Evolutionary conservation across 2,888 invertebrate genomes (phyloP).

Genomic region (Eledona agricola): DNA sequence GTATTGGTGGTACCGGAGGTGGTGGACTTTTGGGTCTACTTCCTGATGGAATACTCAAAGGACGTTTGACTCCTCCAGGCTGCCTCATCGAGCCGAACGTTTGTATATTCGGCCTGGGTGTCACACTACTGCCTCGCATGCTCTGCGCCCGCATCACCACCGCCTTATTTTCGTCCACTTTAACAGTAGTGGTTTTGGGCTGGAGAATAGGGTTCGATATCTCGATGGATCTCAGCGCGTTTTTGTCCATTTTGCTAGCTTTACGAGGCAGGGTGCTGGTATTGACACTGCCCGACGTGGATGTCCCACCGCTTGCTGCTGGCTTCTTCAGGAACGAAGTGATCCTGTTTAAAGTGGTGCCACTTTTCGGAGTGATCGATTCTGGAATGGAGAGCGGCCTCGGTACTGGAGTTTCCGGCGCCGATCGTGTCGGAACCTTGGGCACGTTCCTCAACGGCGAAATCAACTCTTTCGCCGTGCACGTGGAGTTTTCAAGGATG

Average conservation of each 20-base stretch:
- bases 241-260: slow-evolving; percentile 76
- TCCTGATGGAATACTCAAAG: slow-evolving; percentile 75
- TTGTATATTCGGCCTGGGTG: slow-evolving; percentile 69
- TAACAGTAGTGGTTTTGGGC: slow-evolving; percentile 70
- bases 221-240: slow-evolving; percentile 76
- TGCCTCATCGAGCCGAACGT: slow-evolving; percentile 87
- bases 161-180: slow-evolving; percentile 67
- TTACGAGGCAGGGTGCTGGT: slow-evolving; percentile 66
- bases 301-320: not conserved
- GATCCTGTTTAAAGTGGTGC: slow-evolving; percentile 73
- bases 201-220: slow-evolving; percentile 87
- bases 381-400: slow-evolving; percentile 65
- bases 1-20: slow-evolving; percentile 75
- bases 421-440: slow-evolving; percentile 69
- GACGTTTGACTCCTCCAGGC: slow-evolving; percentile 71
- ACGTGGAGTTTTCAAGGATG: slow-evolving; percentile 82
- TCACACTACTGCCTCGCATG: slow-evolving; percentile 71
- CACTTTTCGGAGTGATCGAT: slow-evolving; percentile 53
- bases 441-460: slow-evolving; percentile 71
- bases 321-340: slow-evolving; percentile 76
- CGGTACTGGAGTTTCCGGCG: slow-evolving; percentile 66
- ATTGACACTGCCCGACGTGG: no score
- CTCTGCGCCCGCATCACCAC: slow-evolving; percentile 83
- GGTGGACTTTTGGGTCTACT: slow-evolving; percentile 79
- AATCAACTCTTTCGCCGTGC: slow-evolving; percentile 77